phyloP scores from a whole-genome alignment of 2,888 invertebrate genomes.

The Marronus borbonicus region DNA sequence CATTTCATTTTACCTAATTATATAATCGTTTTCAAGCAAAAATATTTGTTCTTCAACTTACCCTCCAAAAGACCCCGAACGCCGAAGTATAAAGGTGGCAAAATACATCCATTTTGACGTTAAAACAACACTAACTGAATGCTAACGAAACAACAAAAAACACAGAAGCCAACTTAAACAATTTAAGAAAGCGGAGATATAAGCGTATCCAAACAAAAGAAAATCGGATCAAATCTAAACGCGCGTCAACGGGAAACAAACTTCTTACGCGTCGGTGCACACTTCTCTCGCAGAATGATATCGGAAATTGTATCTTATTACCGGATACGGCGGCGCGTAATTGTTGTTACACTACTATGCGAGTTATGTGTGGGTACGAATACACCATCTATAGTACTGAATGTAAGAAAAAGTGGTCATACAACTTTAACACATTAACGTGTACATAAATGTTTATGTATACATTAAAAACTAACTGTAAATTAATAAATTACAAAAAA shows the following conservation, averaged over 20 bases:
- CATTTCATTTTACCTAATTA: too few species aligned
- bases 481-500: constrained; percentile 11
- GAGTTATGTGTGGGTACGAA: constrained; percentile 7
- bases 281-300: constrained; percentile 26
- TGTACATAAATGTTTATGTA: not conserved
- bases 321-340: constrained; percentile 3
- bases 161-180: constrained; percentile 1
- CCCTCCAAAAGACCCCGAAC: constrained; percentile 47
- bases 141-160: constrained; percentile 9
- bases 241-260: constrained; percentile 1
- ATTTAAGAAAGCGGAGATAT: not conserved
- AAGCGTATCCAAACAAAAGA: constrained; percentile 5
- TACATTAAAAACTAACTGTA: constrained; percentile 14
- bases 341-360: not conserved
- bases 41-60: constrained; percentile 15
- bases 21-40: too few species aligned
- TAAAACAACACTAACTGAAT: not conserved
- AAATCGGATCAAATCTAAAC: constrained; percentile 16
- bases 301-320: constrained; percentile 29
- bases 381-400: not conserved
- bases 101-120: constrained; percentile 44
- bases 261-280: constrained; percentile 8
- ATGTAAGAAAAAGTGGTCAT: not conserved
- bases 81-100: constrained; percentile 42
- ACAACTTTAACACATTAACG: not conserved